Percentiles rank a stretch among this genome's conserved stretches.
These are phyloP conservation scores for Salvelinus alpinus DNA, from an alignment of 2,113 vertebrate species.

Conservation along the genomic window DNA sequence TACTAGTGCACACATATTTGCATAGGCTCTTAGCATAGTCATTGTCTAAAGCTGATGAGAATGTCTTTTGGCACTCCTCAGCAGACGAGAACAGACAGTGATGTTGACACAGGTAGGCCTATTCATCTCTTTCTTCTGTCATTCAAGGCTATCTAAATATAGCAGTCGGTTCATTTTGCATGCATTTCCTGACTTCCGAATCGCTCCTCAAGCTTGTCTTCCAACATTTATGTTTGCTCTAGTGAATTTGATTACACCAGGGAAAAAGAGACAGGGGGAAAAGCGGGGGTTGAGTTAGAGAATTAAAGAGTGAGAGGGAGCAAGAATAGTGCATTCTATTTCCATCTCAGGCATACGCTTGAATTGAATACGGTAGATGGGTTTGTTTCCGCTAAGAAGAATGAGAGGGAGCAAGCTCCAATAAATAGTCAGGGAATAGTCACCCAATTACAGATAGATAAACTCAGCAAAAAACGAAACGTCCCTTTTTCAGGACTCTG, in stretches of 20 bases:
- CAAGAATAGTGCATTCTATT: slow-evolving; percentile 45
- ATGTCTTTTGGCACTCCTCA: slow-evolving; percentile 35
- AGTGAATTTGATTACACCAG: slow-evolving; percentile 34
- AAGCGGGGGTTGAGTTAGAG: slow-evolving; percentile 23
- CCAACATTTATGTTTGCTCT: slow-evolving; percentile 26
- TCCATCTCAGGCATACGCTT: slow-evolving; percentile 25
- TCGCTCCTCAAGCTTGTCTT: slow-evolving; percentile 43
- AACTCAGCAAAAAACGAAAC: too few species aligned
- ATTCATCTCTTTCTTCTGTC: slow-evolving; percentile 40
- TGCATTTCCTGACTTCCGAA: slow-evolving; percentile 49
- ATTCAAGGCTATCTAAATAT: slow-evolving; percentile 62
- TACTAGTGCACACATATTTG: slow-evolving; percentile 4
- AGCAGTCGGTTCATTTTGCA: slow-evolving; percentile 43
- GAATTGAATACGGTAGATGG: neutral
- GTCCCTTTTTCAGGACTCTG: too few species aligned
- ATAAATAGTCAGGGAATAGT: slow-evolving; percentile 30
- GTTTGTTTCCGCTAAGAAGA: too few species aligned
- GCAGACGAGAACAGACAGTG: slow-evolving; percentile 32
- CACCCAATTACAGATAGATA: slow-evolving; percentile 12
- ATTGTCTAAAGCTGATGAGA: slow-evolving; percentile 38
- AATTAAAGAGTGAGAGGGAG: slow-evolving; percentile 27
- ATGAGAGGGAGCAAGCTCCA: neutral
- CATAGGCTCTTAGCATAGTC: neutral
- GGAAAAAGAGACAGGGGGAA: slow-evolving; percentile 6
- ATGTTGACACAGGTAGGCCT: slow-evolving; percentile 34